phyloP scores from a whole-genome alignment of 64 coral and sea anemone genomes.

The Catalaphyllia jardinei region DNA sequence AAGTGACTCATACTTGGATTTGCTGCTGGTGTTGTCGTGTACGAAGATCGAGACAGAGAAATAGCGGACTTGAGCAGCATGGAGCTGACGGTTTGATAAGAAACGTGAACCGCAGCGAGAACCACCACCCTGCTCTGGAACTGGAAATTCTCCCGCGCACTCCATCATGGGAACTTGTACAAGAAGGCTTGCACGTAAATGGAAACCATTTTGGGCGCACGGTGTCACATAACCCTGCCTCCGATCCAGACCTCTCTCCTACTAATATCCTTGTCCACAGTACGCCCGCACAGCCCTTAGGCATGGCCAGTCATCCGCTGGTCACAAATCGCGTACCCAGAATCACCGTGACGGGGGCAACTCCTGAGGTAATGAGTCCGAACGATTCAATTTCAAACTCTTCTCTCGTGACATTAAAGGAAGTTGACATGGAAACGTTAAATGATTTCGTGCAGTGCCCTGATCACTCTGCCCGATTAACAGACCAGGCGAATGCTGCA shows the following conservation, averaged over 20 bases:
- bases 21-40: constrained; percentile 83
- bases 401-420: constrained; percentile 2
- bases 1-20: constrained; percentile 52
- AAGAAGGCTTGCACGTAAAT: background rate
- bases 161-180: constrained; percentile 44
- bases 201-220: background rate
- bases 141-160: constrained; percentile 43
- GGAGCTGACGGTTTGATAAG: constrained; percentile 1
- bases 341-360: constrained; percentile 66
- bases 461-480: background rate
- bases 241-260: background rate
- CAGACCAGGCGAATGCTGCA: background rate
- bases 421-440: constrained; percentile 3
- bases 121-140: constrained; percentile 41
- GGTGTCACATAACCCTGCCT: background rate
- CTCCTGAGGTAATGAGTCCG: constrained; percentile 60
- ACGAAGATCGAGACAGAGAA: constrained; percentile 16
- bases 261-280: constrained; percentile 18
- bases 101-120: background rate
- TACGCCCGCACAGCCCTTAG: background rate
- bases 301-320: constrained; percentile 39
- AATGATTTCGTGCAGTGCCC: constrained; percentile 35
- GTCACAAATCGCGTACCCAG: constrained; percentile 33
- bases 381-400: constrained; percentile 33
- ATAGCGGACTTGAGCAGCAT: background rate